phyloP scores from a whole-genome alignment of 2,113 vertebrate species.

The Pantherophis guttatus region DNA sequence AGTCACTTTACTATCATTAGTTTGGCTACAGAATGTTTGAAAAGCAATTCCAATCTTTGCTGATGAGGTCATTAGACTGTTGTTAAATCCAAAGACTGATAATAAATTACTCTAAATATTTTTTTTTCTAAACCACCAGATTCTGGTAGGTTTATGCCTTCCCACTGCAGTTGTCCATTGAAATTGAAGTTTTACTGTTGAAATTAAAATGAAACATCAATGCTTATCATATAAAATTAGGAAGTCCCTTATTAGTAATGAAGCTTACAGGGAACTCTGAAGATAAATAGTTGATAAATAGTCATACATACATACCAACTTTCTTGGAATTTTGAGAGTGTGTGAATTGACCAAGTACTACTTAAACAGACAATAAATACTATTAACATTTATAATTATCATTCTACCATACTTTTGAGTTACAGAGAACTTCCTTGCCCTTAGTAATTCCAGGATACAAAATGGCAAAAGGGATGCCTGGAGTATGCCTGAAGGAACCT shows the following conservation, averaged over 20 bases:
- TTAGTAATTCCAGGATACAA: neutral
- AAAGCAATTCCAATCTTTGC: neutral
- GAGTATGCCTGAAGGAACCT: neutral
- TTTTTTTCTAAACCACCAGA: neutral
- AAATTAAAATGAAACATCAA: neutral
- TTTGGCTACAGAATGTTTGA: conserved; percentile 26
- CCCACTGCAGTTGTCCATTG: neutral
- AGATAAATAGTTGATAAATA: neutral
- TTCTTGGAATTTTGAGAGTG: neutral
- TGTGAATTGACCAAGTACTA: neutral
- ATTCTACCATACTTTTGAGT: neutral
- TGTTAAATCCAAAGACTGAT: neutral
- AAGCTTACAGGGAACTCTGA: neutral
- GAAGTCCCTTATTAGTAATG: neutral
- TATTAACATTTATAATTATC: neutral
- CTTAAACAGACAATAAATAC: neutral
- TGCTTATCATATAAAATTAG: neutral
- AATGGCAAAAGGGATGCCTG: neutral
- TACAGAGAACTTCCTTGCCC: neutral
- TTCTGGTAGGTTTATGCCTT: neutral
- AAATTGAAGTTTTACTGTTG: neutral
- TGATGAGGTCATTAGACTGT: neutral
- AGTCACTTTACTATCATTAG: conserved; percentile 9
- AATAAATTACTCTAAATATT: neutral
- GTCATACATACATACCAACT: neutral